Evolutionary conservation across 2,113 vertebrate genomes (phyloP).

Genomic region (Alouatta palliata): DNA sequence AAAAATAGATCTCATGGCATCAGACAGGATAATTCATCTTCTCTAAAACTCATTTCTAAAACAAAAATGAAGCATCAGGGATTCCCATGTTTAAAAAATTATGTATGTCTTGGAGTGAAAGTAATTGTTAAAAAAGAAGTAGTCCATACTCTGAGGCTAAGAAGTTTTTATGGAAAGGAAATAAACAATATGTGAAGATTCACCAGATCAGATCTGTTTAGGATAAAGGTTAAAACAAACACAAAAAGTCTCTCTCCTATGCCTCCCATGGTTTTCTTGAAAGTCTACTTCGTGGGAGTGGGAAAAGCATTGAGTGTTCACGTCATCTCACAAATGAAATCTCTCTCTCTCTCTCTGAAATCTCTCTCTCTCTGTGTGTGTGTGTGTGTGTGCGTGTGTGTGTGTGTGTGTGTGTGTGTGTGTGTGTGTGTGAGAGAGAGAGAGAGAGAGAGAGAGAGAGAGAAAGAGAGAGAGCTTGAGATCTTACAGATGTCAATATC

Average conservation of each 20-base stretch:
- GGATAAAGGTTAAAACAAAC: background rate
- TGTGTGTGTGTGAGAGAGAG: too few relatives aligned
- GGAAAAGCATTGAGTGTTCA: background rate
- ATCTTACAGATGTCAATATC: background rate
- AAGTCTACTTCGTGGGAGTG: background rate
- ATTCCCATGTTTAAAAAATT: conserved; percentile 74
- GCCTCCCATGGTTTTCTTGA: background rate
- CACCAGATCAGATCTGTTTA: background rate
- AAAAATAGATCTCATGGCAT: conserved; percentile 78
- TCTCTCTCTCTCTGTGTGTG: too few relatives aligned
- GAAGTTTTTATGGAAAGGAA: conserved; percentile 44
- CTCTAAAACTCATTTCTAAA: conserved; percentile 73
- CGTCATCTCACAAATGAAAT: background rate
- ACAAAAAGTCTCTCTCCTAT: conserved; percentile 17
- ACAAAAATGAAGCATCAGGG: conserved; percentile 60
- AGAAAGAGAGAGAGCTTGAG: background rate
- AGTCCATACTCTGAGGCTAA: conserved; percentile 59
- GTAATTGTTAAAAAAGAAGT: conserved; percentile 65
- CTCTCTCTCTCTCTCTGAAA: too few relatives aligned
- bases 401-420: background rate
- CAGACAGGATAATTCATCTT: conserved; percentile 69
- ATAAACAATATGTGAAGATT: conserved; percentile 58
- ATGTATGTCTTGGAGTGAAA: conserved; percentile 67
- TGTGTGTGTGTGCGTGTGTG: background rate
- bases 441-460: background rate